Percentiles rank a stretch among this genome's conserved stretches.
Conservation (phyloP, 2,888 invertebrate genomes). For the Trypoxylon attenuatum region DNA sequence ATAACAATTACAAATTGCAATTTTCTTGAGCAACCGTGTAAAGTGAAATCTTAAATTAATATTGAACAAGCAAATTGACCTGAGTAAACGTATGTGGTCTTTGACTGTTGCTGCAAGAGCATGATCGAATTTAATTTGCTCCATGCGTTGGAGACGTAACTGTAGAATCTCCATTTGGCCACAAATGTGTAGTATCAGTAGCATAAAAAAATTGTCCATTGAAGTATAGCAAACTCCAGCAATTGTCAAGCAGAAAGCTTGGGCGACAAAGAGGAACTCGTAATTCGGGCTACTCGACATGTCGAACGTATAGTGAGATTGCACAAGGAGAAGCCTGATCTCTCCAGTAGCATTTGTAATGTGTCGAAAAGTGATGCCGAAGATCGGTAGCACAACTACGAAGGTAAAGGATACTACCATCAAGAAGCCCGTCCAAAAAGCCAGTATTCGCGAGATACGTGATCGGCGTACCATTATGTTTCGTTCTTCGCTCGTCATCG, state of each 20-base stretch:
- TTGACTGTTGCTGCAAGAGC: not conserved
- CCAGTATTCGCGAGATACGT: not conserved
- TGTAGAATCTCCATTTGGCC: conserved; percentile 14
- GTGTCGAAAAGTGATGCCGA: conserved; percentile 15
- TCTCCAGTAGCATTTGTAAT: conserved; percentile 17
- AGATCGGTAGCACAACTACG: conserved; percentile 8
- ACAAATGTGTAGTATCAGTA: conserved; percentile 1
- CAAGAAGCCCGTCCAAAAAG: not conserved
- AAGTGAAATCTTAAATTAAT: too few species aligned
- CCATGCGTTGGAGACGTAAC: not conserved
- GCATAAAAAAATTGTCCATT: not conserved
- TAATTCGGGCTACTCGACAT: conserved; percentile 5
- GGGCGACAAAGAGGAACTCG: conserved; percentile 6
- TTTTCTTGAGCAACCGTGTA: too few species aligned
- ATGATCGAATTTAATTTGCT: not conserved
- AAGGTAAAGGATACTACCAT: not conserved
- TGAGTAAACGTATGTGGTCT: not conserved
- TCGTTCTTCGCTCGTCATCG: conserved; percentile 8
- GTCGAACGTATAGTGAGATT: conserved; percentile 2
- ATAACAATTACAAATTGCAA: too few species aligned
- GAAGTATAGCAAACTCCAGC: not conserved
- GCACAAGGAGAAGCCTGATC: not conserved
- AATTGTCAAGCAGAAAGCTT: not conserved
- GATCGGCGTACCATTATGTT: conserved; percentile 17
- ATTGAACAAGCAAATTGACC: too few species aligned